Evolutionary conservation across 1,140 invertebrate genomes (phyloP), one percentile per base, ranked within the genome.

Genomic region (Agrypnia vestita): DNA sequence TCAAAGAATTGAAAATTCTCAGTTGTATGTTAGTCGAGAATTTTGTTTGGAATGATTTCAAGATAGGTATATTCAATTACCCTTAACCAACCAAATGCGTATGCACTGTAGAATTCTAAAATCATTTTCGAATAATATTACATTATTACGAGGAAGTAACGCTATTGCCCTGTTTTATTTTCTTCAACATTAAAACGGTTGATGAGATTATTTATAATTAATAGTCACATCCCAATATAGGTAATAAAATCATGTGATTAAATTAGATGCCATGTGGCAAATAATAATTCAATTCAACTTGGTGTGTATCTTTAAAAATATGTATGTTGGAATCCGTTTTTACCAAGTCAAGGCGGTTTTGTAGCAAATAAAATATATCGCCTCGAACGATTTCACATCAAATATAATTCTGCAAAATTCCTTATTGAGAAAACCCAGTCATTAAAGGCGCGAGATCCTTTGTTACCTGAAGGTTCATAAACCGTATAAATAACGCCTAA

Each of bases 251-350:
- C n/a, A 44, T 59, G 73, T 75, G 59, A 61, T 75, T 75, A 75
- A 75, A 75, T 75, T 75, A 75, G 21, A 64, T 59, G 55, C 43
- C 55, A 19, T 25, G 55, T 61, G 12, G 73, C 43, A 44, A 59
- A 55, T 75, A 75, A 75, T 59, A 55, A 75, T 75, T 75, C 55
- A 61, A 75, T 75, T 44, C n/a, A 75, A 44, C 4, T 72, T 49
- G 9, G 11, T 47, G 47, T 72, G 11, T 15, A 13, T 12, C 15
- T 47, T 35, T 35, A 35, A 35, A 3, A 35, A 72, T 72, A 51
- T 49, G 9, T 56, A 59, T 1, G 25, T 35, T 1, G 25, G 6
- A 35, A 35, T 35, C 1, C 10, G 61, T 64, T 44, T 21, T 59
- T 21, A 59, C 59, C 44, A 74, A 35, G 47, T 74, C 71, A 49